Conservation (phyloP, 2,797 vertebrate genomes). For the Aulostomus chinensis region DNA sequence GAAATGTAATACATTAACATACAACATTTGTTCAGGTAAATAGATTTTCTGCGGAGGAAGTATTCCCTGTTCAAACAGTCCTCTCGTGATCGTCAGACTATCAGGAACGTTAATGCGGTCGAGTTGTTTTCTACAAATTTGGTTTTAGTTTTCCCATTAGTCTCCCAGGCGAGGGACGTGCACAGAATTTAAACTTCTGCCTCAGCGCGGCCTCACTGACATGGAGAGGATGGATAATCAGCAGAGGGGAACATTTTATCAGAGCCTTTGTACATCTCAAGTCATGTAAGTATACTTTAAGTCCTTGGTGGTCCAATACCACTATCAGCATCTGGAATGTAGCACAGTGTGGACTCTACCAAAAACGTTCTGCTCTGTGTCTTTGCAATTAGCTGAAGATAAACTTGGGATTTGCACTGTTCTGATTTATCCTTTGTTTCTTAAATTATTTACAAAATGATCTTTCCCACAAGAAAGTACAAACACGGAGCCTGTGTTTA, state of each 20-base stretch:
- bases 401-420: conserved; percentile 76
- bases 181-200: conserved; percentile 7
- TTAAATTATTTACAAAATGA: conserved; percentile 75
- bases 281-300: conserved; percentile 72
- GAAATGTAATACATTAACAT: too few relatives aligned
- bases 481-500: conserved; percentile 73
- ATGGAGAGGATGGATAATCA: conserved; percentile 53
- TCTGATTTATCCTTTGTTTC: conserved; percentile 74
- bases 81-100: too few relatives aligned
- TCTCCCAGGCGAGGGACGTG: conserved; percentile 6
- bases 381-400: conserved; percentile 80
- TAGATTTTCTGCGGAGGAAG: too few relatives aligned
- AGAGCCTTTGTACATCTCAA: conserved; percentile 67
- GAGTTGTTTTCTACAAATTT: too few relatives aligned
- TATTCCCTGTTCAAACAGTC: too few relatives aligned
- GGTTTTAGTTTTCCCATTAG: not conserved
- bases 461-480: conserved; percentile 78
- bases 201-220: conserved; percentile 47
- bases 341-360: conserved; percentile 59
- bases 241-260: conserved; percentile 73
- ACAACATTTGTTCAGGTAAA: too few relatives aligned
- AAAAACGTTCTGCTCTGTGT: conserved; percentile 58
- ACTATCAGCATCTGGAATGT: conserved; percentile 81
- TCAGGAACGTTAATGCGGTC: too few relatives aligned
- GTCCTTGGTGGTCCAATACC: conserved; percentile 79